Evolutionary conservation across 2,113 vertebrate genomes (phyloP).

Genomic region (Lutjanus erythropterus): DNA sequence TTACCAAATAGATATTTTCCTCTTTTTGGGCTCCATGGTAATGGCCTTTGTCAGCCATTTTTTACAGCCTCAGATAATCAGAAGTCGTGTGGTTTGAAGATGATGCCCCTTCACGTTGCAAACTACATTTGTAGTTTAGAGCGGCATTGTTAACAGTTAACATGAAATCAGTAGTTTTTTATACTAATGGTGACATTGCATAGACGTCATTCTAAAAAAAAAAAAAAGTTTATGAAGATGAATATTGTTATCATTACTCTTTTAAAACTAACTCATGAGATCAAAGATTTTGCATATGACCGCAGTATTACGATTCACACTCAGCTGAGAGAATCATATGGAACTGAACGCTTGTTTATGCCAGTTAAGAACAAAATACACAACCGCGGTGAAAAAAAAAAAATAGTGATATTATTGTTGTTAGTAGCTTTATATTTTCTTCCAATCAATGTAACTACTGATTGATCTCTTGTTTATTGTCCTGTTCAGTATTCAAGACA

Average conservation of each 20-base stretch:
- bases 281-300: constrained; percentile 56
- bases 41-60: constrained; percentile 51
- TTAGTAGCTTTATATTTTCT: constrained; percentile 72
- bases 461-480: constrained; percentile 67
- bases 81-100: constrained; percentile 56
- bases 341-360: constrained; percentile 36
- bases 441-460: constrained; percentile 82
- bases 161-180: constrained; percentile 67
- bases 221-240: constrained; percentile 63
- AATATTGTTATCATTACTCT: constrained; percentile 61
- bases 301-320: constrained; percentile 67
- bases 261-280: constrained; percentile 65
- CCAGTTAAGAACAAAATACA: constrained; percentile 61
- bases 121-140: constrained; percentile 62
- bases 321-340: constrained; percentile 32
- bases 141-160: constrained; percentile 54
- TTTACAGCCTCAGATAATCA: constrained; percentile 75
- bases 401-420: constrained; percentile 66
- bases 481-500: constrained; percentile 59
- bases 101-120: constrained; percentile 48
- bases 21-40: constrained; percentile 46
- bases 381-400: constrained; percentile 38
- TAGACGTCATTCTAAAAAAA: constrained; percentile 52
- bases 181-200: constrained; percentile 71
- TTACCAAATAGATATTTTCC: constrained; percentile 69